Conservation (phyloP, 2,888 invertebrate species). For the Rhagophthalmus giganteus region DNA sequence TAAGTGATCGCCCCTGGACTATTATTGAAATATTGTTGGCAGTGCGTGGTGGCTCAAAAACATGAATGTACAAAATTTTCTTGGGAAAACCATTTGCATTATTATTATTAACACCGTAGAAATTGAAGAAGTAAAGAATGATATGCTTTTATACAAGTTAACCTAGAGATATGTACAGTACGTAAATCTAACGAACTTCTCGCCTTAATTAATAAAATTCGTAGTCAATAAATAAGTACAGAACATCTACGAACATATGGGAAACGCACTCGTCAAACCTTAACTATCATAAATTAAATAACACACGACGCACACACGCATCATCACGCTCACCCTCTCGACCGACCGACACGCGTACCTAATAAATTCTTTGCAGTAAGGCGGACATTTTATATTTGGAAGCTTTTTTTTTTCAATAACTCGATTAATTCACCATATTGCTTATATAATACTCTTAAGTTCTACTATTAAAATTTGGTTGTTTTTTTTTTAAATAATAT, state of each 20-base stretch:
- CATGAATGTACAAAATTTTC: constrained; percentile 46
- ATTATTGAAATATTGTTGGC: constrained; percentile 40
- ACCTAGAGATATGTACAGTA: constrained; percentile 29
- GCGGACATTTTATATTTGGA: constrained; percentile 25
- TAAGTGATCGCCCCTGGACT: not conserved
- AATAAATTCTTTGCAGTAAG: constrained; percentile 30
- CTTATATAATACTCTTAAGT: constrained; percentile 21
- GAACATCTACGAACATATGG: constrained; percentile 1
- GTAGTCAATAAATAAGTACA: constrained; percentile 20
- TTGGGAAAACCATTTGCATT: constrained; percentile 4
- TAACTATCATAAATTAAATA: constrained; percentile 5
- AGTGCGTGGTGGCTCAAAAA: constrained; percentile 52
- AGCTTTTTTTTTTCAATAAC: constrained; percentile 19
- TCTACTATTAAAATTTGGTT: constrained; percentile 35
- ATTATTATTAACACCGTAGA: constrained; percentile 7
- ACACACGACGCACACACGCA: constrained; percentile 8
- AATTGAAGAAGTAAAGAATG: constrained; percentile 1
- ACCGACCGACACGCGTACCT: not conserved
- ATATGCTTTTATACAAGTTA: constrained; percentile 24
- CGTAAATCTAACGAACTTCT: too few relatives aligned
- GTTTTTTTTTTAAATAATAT: constrained; percentile 27
- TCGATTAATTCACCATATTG: constrained; percentile 19
- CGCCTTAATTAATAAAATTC: constrained; percentile 6
- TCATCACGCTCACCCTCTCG: constrained; percentile 6
- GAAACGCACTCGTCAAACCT: too few relatives aligned